These are phyloP conservation scores for Frankliniella intonsa DNA, from an alignment of 2,888 invertebrate species.

Conservation along the genomic window DNA sequence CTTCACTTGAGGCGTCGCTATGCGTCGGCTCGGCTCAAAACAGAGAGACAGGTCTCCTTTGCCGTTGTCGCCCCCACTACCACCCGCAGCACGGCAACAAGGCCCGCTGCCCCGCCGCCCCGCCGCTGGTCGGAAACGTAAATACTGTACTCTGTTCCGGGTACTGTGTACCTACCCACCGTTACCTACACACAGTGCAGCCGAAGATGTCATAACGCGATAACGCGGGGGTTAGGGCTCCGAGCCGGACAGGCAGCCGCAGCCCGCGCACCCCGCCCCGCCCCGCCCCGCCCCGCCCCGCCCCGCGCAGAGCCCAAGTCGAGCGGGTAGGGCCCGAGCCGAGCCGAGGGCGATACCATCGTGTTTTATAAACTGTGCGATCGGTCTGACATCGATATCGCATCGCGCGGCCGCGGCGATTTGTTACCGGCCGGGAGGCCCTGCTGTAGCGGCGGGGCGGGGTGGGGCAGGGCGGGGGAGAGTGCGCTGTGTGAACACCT, in stretches of 20 bases:
- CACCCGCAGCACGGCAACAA: background rate
- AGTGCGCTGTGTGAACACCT: too few relatives aligned
- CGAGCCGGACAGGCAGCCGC: background rate
- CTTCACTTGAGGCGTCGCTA: too few relatives aligned
- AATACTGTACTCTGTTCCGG: background rate
- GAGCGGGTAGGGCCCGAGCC: background rate
- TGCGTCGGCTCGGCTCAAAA: too few relatives aligned
- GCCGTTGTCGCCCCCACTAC: background rate
- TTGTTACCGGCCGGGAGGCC: background rate
- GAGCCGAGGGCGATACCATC: background rate
- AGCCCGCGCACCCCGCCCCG: too few relatives aligned
- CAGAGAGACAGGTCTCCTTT: too few relatives aligned
- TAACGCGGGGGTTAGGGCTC: background rate
- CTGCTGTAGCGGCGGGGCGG: background rate
- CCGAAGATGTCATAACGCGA: background rate
- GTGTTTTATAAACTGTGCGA: slow-evolving; percentile 26
- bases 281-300: too few relatives aligned
- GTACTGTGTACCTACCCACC: background rate
- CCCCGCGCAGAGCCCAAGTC: too few relatives aligned
- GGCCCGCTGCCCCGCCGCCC: background rate
- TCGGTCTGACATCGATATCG: background rate
- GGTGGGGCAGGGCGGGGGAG: background rate
- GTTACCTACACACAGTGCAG: background rate
- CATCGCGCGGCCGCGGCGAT: background rate
- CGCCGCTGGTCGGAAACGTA: background rate